These are phyloP conservation scores for Drosophila parabipectinata DNA, from an alignment of 1,140 invertebrate species.

Conservation along the genomic window DNA sequence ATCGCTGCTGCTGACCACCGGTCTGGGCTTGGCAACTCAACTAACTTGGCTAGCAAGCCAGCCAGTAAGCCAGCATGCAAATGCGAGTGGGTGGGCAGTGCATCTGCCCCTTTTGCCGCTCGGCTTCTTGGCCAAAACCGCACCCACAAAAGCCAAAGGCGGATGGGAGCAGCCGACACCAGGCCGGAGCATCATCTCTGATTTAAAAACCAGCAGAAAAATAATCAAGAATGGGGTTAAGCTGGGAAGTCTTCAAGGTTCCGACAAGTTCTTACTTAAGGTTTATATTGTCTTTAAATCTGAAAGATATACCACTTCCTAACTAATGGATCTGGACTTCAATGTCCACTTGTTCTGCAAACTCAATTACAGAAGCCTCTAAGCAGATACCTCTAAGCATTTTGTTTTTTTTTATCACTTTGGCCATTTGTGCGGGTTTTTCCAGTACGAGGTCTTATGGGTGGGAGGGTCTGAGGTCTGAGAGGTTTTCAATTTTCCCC, in stretches of 20 bases:
- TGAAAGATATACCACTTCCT: too few species aligned
- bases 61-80: constrained; percentile 52
- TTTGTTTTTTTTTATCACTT: constrained; percentile 45
- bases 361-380: constrained; percentile 32
- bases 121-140: constrained; percentile 22
- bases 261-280: too few species aligned
- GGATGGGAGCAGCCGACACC: constrained; percentile 45
- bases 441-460: background rate
- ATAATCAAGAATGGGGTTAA: background rate
- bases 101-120: constrained; percentile 9
- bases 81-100: constrained; percentile 74
- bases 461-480: too few species aligned
- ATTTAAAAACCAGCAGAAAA: constrained; percentile 2
- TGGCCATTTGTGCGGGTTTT: constrained; percentile 51
- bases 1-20: constrained; percentile 51
- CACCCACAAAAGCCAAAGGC: constrained; percentile 45
- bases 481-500: background rate
- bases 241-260: too few species aligned
- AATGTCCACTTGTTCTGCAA: constrained; percentile 37
- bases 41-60: too few species aligned
- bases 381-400: background rate
- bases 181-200: constrained; percentile 1
- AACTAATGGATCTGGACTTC: constrained; percentile 37
- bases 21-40: constrained; percentile 69
- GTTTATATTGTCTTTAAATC: too few species aligned